Percentiles rank a stretch among this genome's conserved stretches.
phyloP scores from a whole-genome alignment of 64 coral and sea anemone species.

The Porites lutea region DNA sequence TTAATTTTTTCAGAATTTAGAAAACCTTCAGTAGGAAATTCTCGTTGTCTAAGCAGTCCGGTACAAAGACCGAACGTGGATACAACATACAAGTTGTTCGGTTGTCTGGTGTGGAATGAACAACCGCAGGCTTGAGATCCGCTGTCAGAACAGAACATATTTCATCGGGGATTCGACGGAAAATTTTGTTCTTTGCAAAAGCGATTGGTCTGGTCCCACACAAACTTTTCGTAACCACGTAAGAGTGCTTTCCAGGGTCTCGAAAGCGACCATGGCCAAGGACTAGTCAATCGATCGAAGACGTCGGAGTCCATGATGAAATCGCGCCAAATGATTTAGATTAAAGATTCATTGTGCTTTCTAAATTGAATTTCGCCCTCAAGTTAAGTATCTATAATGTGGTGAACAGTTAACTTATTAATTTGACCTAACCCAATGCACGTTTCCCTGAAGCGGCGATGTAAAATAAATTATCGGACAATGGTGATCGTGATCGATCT shows the following conservation, averaged over 20 bases:
- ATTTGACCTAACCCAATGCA: too few species aligned
- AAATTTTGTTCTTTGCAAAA: constrained; percentile 46
- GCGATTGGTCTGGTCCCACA: not conserved
- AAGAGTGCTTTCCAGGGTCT: constrained; percentile 51
- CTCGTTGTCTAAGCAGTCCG: not conserved
- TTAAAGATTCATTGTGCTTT: constrained; percentile 42
- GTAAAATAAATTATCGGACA: too few species aligned
- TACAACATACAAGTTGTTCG: constrained; percentile 8
- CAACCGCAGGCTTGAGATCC: constrained; percentile 38
- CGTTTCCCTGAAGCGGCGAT: too few species aligned
- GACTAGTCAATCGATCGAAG: not conserved
- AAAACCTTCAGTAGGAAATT: not conserved
- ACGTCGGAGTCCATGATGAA: constrained; percentile 20
- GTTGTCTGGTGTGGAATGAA: constrained; percentile 52
- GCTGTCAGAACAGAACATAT: not conserved
- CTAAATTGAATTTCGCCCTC: constrained; percentile 24
- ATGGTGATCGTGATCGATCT: too few species aligned
- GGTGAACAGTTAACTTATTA: constrained; percentile 61
- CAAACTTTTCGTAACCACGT: constrained; percentile 8
- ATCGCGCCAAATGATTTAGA: constrained; percentile 5
- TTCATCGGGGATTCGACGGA: constrained; percentile 34
- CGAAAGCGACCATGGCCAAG: constrained; percentile 16
- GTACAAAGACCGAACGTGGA: not conserved
- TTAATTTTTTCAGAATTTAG: not conserved
- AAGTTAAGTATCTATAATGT: constrained; percentile 50